phyloP scores from a whole-genome alignment of 2,113 vertebrate genomes.

The Onychorhynchus coronatus region DNA sequence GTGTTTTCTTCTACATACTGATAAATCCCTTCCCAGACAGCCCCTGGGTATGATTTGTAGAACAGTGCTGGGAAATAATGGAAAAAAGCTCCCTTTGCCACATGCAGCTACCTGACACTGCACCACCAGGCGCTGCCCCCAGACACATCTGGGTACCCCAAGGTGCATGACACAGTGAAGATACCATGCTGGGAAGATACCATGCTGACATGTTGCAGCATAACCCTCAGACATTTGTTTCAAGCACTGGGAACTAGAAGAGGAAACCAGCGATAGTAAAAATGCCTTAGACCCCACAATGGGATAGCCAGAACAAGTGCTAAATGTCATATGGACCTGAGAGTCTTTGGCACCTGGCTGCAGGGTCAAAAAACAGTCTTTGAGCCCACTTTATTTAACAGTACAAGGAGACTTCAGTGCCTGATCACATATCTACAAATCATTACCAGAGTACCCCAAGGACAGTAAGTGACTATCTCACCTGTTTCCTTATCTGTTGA shows the following conservation, averaged over 20 bases:
- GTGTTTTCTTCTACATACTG: neutral
- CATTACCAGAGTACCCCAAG: neutral
- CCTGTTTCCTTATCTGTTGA: neutral
- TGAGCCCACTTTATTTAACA: neutral
- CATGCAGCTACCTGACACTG: neutral
- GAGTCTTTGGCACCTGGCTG: neutral
- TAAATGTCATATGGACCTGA: neutral
- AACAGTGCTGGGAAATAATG: neutral
- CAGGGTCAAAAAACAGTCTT: neutral
- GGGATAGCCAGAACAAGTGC: neutral
- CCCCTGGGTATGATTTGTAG: neutral
- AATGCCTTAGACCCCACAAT: neutral
- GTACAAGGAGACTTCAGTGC: neutral
- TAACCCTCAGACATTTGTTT: neutral
- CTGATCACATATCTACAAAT: neutral
- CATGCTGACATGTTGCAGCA: neutral
- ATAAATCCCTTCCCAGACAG: neutral
- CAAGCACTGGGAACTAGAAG: neutral
- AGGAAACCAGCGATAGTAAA: neutral
- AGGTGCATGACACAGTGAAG: neutral
- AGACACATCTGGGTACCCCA: too few relatives aligned
- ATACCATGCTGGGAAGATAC: neutral
- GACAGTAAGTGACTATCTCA: neutral
- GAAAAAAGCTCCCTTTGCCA: neutral
- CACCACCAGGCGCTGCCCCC: neutral